These are phyloP conservation scores for Teleogryllus oceanicus DNA, from an alignment of 2,888 invertebrate genomes.

Conservation along the genomic window DNA sequence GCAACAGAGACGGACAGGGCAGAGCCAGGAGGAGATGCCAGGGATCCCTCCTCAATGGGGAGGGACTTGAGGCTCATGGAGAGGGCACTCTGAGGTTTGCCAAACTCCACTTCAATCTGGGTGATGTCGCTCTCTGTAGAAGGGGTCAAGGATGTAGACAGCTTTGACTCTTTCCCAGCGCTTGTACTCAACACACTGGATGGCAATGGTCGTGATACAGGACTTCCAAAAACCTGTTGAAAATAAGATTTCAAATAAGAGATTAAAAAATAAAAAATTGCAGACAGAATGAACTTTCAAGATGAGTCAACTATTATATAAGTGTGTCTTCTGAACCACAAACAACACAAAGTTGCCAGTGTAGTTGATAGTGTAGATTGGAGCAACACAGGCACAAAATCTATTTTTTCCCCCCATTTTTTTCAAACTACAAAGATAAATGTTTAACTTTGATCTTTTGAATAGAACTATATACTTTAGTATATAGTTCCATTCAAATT, in stretches of 20 bases:
- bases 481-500: too few relatives aligned
- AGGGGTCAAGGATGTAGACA: neutral
- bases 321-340: too few relatives aligned
- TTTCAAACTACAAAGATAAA: too few relatives aligned
- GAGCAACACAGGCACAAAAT: too few relatives aligned
- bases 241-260: neutral
- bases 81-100: conserved; percentile 4
- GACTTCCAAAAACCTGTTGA: conserved; percentile 29
- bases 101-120: neutral
- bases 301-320: too few relatives aligned
- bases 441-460: too few relatives aligned
- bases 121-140: conserved; percentile 3
- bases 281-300: too few relatives aligned
- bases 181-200: neutral
- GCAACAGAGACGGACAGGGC: neutral
- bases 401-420: too few relatives aligned
- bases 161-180: neutral
- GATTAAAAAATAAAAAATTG: too few relatives aligned
- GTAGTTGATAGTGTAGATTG: too few relatives aligned
- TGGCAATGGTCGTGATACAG: conserved; percentile 21
- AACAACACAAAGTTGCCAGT: too few relatives aligned
- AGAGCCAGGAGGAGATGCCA: neutral
- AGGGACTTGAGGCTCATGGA: neutral
- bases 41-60: neutral
- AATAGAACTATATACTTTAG: too few relatives aligned